These are phyloP conservation scores for Hippocampus mohnikei DNA, from an alignment of 2,113 vertebrate species.

Conservation along the genomic window DNA sequence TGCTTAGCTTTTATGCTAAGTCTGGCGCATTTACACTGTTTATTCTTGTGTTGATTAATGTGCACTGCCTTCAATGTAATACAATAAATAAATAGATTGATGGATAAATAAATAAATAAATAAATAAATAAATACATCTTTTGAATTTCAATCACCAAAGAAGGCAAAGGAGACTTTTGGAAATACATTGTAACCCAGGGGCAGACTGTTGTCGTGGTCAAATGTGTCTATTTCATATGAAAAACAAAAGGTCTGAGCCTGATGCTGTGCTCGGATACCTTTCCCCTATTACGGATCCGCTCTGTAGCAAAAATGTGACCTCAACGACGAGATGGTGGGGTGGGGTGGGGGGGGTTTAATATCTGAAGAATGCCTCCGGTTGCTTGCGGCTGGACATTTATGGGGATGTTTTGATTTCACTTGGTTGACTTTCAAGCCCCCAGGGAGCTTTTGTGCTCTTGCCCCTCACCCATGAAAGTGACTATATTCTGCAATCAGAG, in stretches of 20 bases:
- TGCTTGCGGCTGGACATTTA: constrained; percentile 40
- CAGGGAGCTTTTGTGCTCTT: constrained; percentile 28
- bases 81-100: too few relatives aligned
- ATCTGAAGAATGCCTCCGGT: constrained; percentile 56
- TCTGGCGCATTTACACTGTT: too few relatives aligned
- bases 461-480: constrained; percentile 47
- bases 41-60: too few relatives aligned
- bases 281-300: constrained; percentile 54
- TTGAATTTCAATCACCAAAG: not conserved
- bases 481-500: constrained; percentile 63
- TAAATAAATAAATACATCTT: too few relatives aligned
- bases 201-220: not conserved
- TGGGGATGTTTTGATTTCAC: constrained; percentile 20
- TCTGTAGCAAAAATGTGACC: constrained; percentile 55
- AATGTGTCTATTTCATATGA: not conserved
- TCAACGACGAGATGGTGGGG: constrained; percentile 14
- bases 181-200: too few relatives aligned
- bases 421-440: constrained; percentile 14
- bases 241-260: not conserved
- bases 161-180: not conserved
- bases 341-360: too few relatives aligned
- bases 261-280: constrained; percentile 42
- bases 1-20: not conserved
- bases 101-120: too few relatives aligned
- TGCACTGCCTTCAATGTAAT: too few relatives aligned